Evolutionary conservation across 37 sponge, comb jelly and placozoan species (phyloP), one percentile per base, ranked within the genome.

Genomic region (Corticium candelabrum): DNA sequence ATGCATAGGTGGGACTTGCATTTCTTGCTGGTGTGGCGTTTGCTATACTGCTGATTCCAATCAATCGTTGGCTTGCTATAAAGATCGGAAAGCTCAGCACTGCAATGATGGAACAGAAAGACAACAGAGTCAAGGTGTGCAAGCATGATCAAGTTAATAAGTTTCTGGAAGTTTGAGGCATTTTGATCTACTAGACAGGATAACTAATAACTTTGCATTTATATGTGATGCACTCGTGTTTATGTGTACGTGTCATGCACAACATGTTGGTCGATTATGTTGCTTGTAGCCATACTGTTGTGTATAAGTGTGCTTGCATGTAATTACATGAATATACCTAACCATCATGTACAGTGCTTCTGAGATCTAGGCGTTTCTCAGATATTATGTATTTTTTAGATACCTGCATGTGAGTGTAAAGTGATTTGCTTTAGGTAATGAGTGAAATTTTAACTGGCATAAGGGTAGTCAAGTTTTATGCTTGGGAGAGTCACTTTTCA

Each of bases 401-500:
- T 50, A 27, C 21, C 62, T 50, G 11, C 15, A 50, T 50, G n/a
- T n/a, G n/a, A n/a, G n/a, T n/a, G n/a, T 5, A 11, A 21, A 21
- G 56, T 43, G 5, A 11, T 43, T 11, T 43, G 11, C 11, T 11
- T 33, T 69, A 92, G 93, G 56, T 89, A 37, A 95, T 95, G 85
- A 82, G 85, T 79, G 96, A 95, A 68, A 77, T 95, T 11, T 74
- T 95, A 39, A 37, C 77, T 78, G 96, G 96, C 3, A 89, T 95
- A 11, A 71, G 96, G 36, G 93, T 92, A 2, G 91, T 98, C 76
- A 98, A 98, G 74, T 88, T 94, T 34, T 98, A 89, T 77, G 90
- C 91, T 0, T 98, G 99, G 99, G 99, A 98, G 74, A 79, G 40
- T 15, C 40, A 76, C 38, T 92, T 98, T 79, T 56, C 80, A 1